phyloP scores from a whole-genome alignment of 2,113 vertebrate genomes.

The Bettongia penicillata region DNA sequence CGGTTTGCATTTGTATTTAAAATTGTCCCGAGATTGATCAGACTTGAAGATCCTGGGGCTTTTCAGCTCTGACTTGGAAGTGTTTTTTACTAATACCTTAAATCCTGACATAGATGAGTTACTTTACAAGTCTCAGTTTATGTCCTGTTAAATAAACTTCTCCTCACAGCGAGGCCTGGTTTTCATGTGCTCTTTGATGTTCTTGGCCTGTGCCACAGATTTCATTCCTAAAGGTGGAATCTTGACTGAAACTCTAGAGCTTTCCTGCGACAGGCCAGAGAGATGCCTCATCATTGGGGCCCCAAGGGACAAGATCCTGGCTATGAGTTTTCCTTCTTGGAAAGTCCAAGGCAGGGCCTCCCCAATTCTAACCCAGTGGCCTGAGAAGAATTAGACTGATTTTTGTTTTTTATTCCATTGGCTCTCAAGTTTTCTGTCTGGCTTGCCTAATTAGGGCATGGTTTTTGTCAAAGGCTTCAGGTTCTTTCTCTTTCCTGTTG shows the following conservation, averaged over 20 bases:
- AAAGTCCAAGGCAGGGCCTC: constrained; percentile 39
- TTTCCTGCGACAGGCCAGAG: constrained; percentile 65
- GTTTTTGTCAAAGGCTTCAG: constrained; percentile 53
- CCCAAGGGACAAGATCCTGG: constrained; percentile 39
- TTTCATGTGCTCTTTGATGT: constrained; percentile 78
- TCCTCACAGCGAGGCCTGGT: constrained; percentile 67
- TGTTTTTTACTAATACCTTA: constrained; percentile 66
- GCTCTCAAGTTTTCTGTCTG: constrained; percentile 58
- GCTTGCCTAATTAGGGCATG: constrained; percentile 68
- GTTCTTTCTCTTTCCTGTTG: constrained; percentile 45
- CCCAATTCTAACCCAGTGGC: background rate
- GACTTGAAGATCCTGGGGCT: constrained; percentile 44
- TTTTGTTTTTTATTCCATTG: constrained; percentile 64
- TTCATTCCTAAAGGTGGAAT: constrained; percentile 72
- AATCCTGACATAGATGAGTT: constrained; percentile 71
- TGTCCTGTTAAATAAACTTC: constrained; percentile 81
- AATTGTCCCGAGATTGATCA: constrained; percentile 39
- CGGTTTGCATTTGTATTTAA: constrained; percentile 55
- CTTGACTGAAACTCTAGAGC: constrained; percentile 81
- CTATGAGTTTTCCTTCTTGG: constrained; percentile 50
- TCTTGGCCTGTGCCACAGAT: constrained; percentile 80
- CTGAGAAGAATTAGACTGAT: background rate
- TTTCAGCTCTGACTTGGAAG: constrained; percentile 69
- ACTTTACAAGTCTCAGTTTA: constrained; percentile 74
- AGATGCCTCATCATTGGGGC: constrained; percentile 53